Conservation (phyloP, 2,797 vertebrate genomes). For the Acridotheres tristis region DNA sequence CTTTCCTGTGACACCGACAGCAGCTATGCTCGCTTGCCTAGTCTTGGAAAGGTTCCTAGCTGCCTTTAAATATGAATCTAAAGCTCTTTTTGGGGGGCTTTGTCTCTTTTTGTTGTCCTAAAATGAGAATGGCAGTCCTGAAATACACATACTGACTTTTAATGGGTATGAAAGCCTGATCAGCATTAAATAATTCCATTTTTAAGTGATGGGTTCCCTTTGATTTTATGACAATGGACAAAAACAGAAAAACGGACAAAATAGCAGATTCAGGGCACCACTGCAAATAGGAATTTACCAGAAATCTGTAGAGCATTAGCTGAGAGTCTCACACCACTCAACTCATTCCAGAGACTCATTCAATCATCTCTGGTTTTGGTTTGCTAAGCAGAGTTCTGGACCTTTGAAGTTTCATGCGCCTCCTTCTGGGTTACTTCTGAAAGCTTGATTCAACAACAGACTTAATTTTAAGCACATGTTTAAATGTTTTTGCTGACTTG, state of each 20-base stretch:
- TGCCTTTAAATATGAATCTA: background rate
- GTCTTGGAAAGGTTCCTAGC: background rate
- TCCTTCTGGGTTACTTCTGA: background rate
- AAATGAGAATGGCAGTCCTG: background rate
- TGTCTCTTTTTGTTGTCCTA: background rate
- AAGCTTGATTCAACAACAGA: background rate
- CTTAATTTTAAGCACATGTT: background rate
- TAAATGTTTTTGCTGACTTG: background rate
- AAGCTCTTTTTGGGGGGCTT: rapidly evolving
- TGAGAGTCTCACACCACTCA: rapidly evolving
- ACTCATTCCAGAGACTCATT: background rate
- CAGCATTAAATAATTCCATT: background rate
- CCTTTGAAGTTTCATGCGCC: background rate
- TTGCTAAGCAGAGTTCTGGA: background rate
- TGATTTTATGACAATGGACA: background rate
- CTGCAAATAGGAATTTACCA: background rate
- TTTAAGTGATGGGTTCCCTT: background rate
- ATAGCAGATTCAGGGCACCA: background rate
- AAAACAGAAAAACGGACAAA: background rate
- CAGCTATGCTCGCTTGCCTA: background rate
- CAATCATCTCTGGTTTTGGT: background rate
- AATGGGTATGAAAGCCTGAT: background rate
- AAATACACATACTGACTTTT: rapidly evolving
- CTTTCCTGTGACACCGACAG: background rate
- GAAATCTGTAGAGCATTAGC: background rate